phyloP scores from a whole-genome alignment of 2,797 vertebrate species.

The Dipus sagitta region DNA sequence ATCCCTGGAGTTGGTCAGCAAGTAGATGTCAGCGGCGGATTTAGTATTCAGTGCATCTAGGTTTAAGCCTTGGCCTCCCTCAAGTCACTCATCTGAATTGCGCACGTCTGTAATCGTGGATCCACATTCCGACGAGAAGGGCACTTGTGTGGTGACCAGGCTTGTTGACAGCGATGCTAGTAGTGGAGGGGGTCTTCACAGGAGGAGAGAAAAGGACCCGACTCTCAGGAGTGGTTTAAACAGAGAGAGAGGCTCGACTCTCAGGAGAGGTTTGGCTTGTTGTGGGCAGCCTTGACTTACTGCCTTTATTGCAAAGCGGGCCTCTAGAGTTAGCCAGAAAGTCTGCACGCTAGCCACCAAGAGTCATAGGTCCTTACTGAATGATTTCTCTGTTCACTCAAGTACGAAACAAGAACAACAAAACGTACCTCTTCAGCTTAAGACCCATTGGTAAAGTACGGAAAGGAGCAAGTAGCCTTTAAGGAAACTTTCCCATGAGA shows the following conservation, averaged over 20 bases:
- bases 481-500: conserved; percentile 36
- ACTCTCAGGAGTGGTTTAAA: neutral
- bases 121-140: conserved; percentile 32
- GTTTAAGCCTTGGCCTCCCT: neutral
- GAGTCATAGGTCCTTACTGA: neutral
- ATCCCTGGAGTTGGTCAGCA: conserved; percentile 19
- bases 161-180: conserved; percentile 37
- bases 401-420: neutral
- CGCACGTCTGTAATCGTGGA: conserved; percentile 23
- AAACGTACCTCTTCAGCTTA: neutral
- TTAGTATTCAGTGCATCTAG: conserved; percentile 36
- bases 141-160: neutral
- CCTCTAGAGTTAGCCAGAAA: conserved; percentile 45
- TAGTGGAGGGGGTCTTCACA: conserved; percentile 53
- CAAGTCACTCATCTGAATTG: conserved; percentile 6
- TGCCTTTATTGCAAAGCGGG: conserved; percentile 38
- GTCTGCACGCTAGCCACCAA: conserved; percentile 31
- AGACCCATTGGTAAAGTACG: neutral
- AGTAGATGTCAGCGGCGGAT: neutral
- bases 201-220: too few species aligned
- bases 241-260: neutral
- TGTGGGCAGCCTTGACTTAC: conserved; percentile 34
- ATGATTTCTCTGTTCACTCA: conserved; percentile 35
- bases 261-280: conserved; percentile 51
- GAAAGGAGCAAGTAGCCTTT: neutral